Base-by-base conservation (phyloP, 2,888 invertebrate species). In the Drosophila anomalata region DNA sequence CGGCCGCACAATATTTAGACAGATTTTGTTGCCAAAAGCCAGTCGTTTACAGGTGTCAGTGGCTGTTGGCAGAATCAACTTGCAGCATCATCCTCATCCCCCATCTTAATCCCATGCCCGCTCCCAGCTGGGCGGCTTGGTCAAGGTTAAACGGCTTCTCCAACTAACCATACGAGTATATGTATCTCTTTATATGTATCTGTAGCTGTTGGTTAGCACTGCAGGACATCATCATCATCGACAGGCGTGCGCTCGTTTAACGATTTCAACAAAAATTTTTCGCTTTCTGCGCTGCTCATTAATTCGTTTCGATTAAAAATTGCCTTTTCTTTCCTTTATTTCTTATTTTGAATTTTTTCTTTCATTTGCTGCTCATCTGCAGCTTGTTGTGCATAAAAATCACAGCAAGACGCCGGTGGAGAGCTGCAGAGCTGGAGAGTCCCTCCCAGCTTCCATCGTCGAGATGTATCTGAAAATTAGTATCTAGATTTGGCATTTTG, bases 281-380 rank as follows among this genome's bases (percentile, higher is more conserved):
- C 71, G 77, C 75, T 76, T 78, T 81, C 73, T 61, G 79, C 79
- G 68, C 70, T 67, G 79, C 87, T 86, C 82, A 87, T 88, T 84
- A 88, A 88, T 87, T 88, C 82, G 82, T 77, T 89, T 80, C 84
- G 80, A 83, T 88, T 89, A 87, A 82, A 82, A 85, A 79, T 76
- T 76, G 65, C 71, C 68, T 73, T 76, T 51, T 54, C 60, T 48
- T 41, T 59, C 14, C 26, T 52, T 53, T 62, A 61, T 52, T 58
- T 73, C 47, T 54, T 67, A 51, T 60, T 46, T 75, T 60, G 55
- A 41, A 60, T 67, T 52, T 54, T 73, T 41, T 62, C 51, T 54
- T 75, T 48, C 51, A 70, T 69, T 73, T 58, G 75, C 69, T 66
- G 72, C 75, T 78, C 87, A 75, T 81, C 69, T 73, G 79, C 81